A percentile compares a stretch with the other conserved stretches of the same genome.
These are phyloP conservation scores for Salarias fasciatus DNA, from an alignment of 2,797 vertebrate species.

Conservation along the genomic window DNA sequence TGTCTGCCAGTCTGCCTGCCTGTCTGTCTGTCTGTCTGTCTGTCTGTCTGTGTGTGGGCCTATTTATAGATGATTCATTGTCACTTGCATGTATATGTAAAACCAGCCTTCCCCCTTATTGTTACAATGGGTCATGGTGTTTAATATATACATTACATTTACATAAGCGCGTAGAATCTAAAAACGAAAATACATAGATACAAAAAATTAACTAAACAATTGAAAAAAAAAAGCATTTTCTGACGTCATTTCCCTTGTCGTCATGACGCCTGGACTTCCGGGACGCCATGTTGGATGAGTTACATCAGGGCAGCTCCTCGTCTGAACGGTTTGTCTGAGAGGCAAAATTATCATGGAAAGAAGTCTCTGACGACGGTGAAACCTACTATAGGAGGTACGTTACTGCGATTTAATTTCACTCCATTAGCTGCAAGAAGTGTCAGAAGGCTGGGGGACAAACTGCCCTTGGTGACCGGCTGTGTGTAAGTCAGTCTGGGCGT, in stretches of 20 bases:
- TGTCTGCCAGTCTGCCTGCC: too few species aligned
- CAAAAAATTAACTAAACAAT: too few species aligned
- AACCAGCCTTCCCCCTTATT: too few species aligned
- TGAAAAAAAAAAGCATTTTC: too few species aligned
- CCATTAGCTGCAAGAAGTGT: fast-evolving
- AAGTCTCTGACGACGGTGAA: constrained; percentile 5
- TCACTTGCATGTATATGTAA: too few species aligned
- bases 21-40: too few species aligned
- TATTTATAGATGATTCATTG: too few species aligned
- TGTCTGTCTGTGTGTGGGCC: too few species aligned
- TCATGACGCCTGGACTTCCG: background rate
- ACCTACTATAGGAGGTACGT: background rate
- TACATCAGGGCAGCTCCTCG: background rate
- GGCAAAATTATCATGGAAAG: background rate
- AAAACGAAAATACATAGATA: background rate
- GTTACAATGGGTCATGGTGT: too few species aligned
- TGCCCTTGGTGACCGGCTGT: constrained; percentile 7
- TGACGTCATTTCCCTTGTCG: background rate
- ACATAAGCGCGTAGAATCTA: background rate
- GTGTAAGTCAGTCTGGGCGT: background rate
- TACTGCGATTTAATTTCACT: fast-evolving
- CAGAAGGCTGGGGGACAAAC: fast-evolving
- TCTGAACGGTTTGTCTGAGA: background rate
- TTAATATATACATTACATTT: background rate
- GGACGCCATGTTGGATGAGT: constrained; percentile 31